phyloP scores from a whole-genome alignment of 2,888 invertebrate genomes.

The Brachypterus glaber region DNA sequence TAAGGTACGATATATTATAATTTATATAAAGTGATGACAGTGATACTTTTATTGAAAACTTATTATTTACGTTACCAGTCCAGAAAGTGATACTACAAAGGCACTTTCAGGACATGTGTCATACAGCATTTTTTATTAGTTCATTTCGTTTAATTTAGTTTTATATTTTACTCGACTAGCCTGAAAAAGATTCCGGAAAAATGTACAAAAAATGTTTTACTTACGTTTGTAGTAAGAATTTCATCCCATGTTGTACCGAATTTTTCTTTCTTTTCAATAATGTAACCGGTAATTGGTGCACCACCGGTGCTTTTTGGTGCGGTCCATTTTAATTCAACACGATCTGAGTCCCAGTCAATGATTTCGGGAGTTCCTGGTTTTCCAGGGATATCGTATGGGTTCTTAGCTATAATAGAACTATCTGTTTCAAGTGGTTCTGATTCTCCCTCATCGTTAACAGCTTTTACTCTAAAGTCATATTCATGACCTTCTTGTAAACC shows the following conservation, averaged over 20 bases:
- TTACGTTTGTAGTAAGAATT: constrained; percentile 62
- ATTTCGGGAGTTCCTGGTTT: constrained; percentile 82
- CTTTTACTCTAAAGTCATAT: constrained; percentile 88
- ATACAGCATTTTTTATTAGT: no score
- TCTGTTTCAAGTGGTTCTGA: constrained; percentile 93
- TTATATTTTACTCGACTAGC: no score
- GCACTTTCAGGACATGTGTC: no score
- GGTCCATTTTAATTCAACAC: constrained; percentile 77
- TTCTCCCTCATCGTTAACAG: constrained; percentile 91
- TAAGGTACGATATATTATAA: no score
- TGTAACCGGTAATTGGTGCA: constrained; percentile 72
- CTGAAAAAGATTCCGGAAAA: no score
- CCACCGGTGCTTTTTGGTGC: constrained; percentile 70
- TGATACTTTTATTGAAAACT: no score
- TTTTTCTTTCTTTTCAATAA: constrained; percentile 83
- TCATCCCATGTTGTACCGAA: constrained; percentile 73
- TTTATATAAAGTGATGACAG: no score
- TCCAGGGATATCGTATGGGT: constrained; percentile 83
- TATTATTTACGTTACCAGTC: no score
- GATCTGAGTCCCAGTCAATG: constrained; percentile 82
- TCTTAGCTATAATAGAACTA: constrained; percentile 81
- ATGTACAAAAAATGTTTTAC: no score
- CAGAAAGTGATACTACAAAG: no score
- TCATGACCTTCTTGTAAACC: constrained; percentile 87
- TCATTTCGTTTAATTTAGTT: no score